These are phyloP conservation scores for Magallana angulata DNA, from an alignment of 1,140 invertebrate species.

Conservation along the genomic window DNA sequence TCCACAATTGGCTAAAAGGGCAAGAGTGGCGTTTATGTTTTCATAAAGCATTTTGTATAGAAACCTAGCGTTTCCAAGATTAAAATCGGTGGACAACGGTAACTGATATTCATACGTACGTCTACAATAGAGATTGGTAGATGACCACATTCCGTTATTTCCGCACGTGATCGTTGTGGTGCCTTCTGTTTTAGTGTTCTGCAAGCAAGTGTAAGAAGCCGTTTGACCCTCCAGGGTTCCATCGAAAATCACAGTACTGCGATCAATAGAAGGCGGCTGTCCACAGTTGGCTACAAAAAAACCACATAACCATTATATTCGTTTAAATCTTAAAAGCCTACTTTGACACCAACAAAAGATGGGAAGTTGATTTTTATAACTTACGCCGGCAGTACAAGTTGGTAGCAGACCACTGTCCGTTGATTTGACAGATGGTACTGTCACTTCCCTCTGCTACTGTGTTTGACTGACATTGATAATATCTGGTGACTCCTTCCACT, in stretches of 20 bases:
- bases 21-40: neutral
- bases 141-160: slow-evolving; percentile 28
- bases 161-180: neutral
- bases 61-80: too few species aligned
- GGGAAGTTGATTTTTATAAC: neutral
- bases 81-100: too few species aligned
- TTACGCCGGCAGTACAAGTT: slow-evolving; percentile 35
- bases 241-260: neutral
- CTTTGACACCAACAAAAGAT: neutral
- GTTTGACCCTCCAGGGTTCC: slow-evolving; percentile 24
- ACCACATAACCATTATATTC: too few species aligned
- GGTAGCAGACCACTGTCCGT: slow-evolving; percentile 11
- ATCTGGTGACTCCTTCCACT: neutral
- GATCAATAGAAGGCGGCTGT: neutral
- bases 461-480: neutral
- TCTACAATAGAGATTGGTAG: slow-evolving; percentile 4
- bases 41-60: too few species aligned
- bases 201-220: slow-evolving; percentile 7
- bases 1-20: slow-evolving; percentile 29
- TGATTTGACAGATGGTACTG: neutral
- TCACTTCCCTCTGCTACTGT: slow-evolving; percentile 2
- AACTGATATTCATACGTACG: neutral
- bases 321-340: neutral
- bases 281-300: slow-evolving; percentile 24
- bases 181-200: slow-evolving; percentile 3